Base-by-base conservation (phyloP, 2,797 vertebrate genomes). In the Acestrorhynchus altus region DNA sequence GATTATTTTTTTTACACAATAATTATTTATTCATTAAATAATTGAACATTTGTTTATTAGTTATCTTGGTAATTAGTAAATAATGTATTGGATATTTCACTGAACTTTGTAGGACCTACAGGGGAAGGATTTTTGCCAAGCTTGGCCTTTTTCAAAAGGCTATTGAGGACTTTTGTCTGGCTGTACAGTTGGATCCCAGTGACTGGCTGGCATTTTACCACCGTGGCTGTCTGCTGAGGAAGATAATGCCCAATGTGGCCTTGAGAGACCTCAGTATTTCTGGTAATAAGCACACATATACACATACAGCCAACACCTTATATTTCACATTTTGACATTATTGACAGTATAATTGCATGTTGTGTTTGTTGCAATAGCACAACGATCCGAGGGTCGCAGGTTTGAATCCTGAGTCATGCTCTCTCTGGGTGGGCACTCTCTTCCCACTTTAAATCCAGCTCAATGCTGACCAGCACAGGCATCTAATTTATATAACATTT, bases 251-350 rank as follows among this genome's bases (percentile, higher is more conserved):
- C 24, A 65, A 87, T 40, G 88, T 71, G 80, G 92, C 93, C 0
- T 70, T 95, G 7, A 87, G 89, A 80, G 94, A 95, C 86, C 91
- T 94, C 68, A 94, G 94, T 16, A 75, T 90, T 81, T 94, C 94
- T 87, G 92, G 94, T 95, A 93, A 52, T 35, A 47, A 10, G 26
- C 44, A 64, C 47, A 54, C 80, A 49, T 47, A 73, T 13, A 69
- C n/a, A 49, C 56, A 22, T 66, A 61, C 47, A 40, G 13, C 35
- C 47, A 54, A 40, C 35, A 26, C 51, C 59, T 11, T 7, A 56
- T 56, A 24, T n/a, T 51, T 51, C 4, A 7, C 13, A 51, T 24
- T 54, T 54, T 20, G 22, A 56, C 22, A 22, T 24, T 26, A 52
- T 52, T 52, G 6, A 2, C 51, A 52, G 7, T 52, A 20, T 22